These are phyloP conservation scores for Zootoca vivipara DNA, from an alignment of 2,113 vertebrate species.

Conservation along the genomic window DNA sequence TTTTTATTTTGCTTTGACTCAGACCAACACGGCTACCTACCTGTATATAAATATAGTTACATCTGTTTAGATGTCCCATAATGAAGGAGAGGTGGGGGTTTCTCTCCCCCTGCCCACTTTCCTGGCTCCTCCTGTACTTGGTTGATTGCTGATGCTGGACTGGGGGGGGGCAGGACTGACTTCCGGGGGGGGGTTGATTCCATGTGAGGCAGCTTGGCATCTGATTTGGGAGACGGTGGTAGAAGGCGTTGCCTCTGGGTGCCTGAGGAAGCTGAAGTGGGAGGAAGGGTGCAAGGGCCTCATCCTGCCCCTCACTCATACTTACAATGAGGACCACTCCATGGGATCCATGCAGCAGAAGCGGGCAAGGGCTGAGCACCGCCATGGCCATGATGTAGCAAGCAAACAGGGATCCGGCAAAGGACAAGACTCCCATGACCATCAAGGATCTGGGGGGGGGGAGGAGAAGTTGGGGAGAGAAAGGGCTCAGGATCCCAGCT, in stretches of 20 bases:
- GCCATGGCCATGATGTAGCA: slow-evolving; percentile 77
- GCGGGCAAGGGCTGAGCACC: slow-evolving; percentile 77
- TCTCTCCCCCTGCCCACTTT: no score
- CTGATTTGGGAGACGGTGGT: no score
- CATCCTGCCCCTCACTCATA: not conserved
- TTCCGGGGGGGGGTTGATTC: no score
- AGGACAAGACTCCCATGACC: slow-evolving; percentile 59
- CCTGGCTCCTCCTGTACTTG: no score
- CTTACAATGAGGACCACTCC: slow-evolving; percentile 78
- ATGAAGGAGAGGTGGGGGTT: no score
- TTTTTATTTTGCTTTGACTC: no score
- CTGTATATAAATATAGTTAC: no score
- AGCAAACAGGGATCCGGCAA: slow-evolving; percentile 65
- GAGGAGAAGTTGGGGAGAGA: not conserved
- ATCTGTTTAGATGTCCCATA: no score
- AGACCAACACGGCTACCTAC: no score
- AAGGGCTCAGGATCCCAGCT: not conserved
- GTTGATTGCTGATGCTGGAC: no score
- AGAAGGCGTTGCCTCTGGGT: not conserved
- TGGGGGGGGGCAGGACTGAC: no score
- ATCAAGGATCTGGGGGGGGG: not conserved
- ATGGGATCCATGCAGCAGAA: slow-evolving; percentile 59
- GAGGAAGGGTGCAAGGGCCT: not conserved
- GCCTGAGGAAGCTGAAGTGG: not conserved
- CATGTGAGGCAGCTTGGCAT: not conserved